Percentiles rank a stretch among this genome's conserved stretches.
These are phyloP conservation scores for Mustelus asterias DNA, from an alignment of 2,113 vertebrate species.

Conservation along the genomic window DNA sequence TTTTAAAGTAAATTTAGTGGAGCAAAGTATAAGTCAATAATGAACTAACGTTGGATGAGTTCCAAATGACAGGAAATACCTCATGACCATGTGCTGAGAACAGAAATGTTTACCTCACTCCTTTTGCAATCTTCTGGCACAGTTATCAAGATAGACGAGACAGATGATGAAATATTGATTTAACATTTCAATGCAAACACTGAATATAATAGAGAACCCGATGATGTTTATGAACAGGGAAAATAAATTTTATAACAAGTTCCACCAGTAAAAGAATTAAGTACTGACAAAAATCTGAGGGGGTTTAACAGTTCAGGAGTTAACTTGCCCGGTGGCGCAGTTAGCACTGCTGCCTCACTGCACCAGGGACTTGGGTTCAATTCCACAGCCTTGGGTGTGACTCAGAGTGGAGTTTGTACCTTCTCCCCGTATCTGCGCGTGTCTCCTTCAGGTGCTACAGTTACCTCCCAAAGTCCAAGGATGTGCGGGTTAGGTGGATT, in stretches of 20 bases:
- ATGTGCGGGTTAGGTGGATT: no score
- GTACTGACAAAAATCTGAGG: background rate
- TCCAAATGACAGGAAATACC: background rate
- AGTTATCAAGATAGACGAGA: background rate
- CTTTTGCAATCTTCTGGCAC: background rate
- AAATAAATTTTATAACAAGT: background rate
- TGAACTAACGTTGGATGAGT: background rate
- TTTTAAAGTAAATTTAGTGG: background rate
- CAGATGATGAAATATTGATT: constrained; percentile 11
- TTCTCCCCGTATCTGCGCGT: no score
- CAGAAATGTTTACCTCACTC: background rate
- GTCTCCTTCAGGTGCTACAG: no score
- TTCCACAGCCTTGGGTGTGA: no score
- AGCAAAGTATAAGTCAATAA: background rate
- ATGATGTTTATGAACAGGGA: background rate
- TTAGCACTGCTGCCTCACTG: no score
- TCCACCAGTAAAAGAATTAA: background rate
- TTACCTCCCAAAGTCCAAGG: no score
- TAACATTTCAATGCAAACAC: background rate
- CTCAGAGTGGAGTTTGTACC: no score
- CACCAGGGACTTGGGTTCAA: no score
- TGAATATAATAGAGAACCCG: background rate
- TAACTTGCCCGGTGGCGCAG: background rate
- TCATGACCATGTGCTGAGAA: background rate
- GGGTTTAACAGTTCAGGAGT: background rate